phyloP scores from a whole-genome alignment of 92 coral and sea anemone genomes.

The Epizoanthus stellaris region DNA sequence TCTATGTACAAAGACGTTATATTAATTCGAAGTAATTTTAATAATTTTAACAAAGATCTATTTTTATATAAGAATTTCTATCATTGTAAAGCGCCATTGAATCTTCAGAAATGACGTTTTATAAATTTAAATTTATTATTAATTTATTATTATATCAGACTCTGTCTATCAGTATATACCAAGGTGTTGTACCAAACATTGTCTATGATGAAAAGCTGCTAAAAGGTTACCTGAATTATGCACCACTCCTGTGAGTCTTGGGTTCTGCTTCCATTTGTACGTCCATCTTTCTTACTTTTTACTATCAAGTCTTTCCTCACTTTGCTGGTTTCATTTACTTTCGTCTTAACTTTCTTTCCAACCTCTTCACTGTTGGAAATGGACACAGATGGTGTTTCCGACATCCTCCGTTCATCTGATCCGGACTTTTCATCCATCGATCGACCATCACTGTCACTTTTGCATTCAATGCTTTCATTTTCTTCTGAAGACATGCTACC shows the following conservation, averaged over 20 bases:
- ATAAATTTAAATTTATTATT: too few species aligned
- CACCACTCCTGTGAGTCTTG: conserved; percentile 34
- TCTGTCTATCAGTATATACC: too few species aligned
- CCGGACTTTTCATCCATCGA: background rate
- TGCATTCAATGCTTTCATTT: background rate
- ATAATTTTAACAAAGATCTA: too few species aligned
- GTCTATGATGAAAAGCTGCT: background rate
- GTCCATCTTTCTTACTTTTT: conserved; percentile 31
- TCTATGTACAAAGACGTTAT: too few species aligned
- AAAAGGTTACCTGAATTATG: conserved; percentile 18
- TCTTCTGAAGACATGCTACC: conserved; percentile 12
- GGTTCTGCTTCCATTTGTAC: background rate
- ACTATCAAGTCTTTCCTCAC: conserved; percentile 45
- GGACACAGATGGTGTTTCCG: conserved; percentile 47
- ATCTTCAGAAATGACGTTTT: too few species aligned
- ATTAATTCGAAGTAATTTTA: too few species aligned
- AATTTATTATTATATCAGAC: too few species aligned
- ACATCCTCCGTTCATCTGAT: conserved; percentile 34
- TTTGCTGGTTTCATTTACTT: conserved; percentile 23
- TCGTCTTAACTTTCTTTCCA: conserved; percentile 4
- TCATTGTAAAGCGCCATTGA: too few species aligned
- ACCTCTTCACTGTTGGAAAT: conserved; percentile 13
- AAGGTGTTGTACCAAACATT: too few species aligned
- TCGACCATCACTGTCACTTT: background rate
- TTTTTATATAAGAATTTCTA: too few species aligned